Conservation (phyloP, 2,113 vertebrate species). For the Alouatta palliata region DNA sequence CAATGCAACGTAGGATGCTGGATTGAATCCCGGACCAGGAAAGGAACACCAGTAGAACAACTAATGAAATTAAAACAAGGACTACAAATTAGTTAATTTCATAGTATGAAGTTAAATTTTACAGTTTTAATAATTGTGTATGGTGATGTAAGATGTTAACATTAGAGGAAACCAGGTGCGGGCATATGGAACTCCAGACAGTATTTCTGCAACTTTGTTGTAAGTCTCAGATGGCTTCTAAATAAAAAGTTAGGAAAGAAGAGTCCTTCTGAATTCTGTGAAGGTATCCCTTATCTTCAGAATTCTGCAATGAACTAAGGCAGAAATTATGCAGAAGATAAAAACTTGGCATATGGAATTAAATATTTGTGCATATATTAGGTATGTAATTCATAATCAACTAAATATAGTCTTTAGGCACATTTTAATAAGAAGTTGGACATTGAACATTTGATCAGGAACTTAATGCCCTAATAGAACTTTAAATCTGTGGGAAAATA, state of each 20-base stretch:
- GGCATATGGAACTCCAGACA: background rate
- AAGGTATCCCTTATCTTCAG: conserved; percentile 22
- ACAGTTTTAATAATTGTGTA: conserved; percentile 8
- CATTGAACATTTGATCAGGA: conserved; percentile 26
- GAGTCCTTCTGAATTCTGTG: background rate
- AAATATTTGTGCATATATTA: background rate
- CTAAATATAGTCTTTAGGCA: background rate
- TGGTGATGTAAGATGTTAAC: background rate
- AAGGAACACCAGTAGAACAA: background rate
- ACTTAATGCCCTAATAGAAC: background rate
- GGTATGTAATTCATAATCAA: background rate
- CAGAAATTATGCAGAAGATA: background rate
- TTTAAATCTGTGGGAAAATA: conserved; percentile 53
- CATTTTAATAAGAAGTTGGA: conserved; percentile 49
- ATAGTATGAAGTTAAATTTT: background rate
- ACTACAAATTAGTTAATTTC: background rate
- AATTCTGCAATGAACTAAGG: background rate
- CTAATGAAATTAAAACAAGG: background rate
- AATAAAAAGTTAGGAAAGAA: conserved; percentile 21
- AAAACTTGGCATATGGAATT: conserved; percentile 22
- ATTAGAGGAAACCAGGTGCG: background rate
- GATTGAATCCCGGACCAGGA: background rate
- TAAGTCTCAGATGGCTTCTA: conserved; percentile 25
- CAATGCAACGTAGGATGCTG: background rate
- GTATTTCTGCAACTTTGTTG: background rate